Evolutionary conservation across 2,113 vertebrate species (phyloP), one percentile per base, ranked within the genome.

Genomic region (Lepisosteus osseus): DNA sequence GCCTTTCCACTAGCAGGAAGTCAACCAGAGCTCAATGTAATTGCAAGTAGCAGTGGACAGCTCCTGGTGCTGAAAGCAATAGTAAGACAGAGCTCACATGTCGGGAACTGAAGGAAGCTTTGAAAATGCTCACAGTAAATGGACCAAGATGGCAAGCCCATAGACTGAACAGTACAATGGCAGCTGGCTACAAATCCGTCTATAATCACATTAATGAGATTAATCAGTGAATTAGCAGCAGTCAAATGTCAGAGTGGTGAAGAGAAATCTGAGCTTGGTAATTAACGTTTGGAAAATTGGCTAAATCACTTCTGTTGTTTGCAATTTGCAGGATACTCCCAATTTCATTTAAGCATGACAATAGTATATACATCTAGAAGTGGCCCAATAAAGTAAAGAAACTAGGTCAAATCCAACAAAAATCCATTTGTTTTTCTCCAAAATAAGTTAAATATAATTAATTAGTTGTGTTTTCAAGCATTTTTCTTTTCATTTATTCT

Each of bases 181-280:
- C 89, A 89, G 89, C 89, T 87, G 80, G 62, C 80, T 89, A 86
- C 87, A 93, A 90, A 92, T 92, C 92, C 92, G 71, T 69, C 89
- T 78, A 81, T 94, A 93, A 94, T 95, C 93, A 92, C 91, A 80
- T 89, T 94, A 94, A 94, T 93, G 92, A 94, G 93, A 94, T 94
- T 94, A 94, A 94, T 93, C 92, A 92, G 91, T 80, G 93, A 95
- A 93, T 94, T 92, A 94, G 90, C 89, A 87, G 89, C 86, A 90
- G 92, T 90, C 91, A 94, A 91, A 93, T 91, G 92, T 92, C 93
- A 93, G 86, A 84, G 86, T 92, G 88, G 87, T 75, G 51, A 85
- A 84, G 81, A 91, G 86, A 87, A 88, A 89, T 84, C 85, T 84
- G 86, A 86, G 87, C 87, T 84, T 77, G 77, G 87, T 89, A 94